A percentile compares a stretch with the other conserved stretches of the same genome.
These are phyloP conservation scores for Phoenicopterus ruber DNA, from an alignment of 2,113 vertebrate genomes.

Conservation along the genomic window DNA sequence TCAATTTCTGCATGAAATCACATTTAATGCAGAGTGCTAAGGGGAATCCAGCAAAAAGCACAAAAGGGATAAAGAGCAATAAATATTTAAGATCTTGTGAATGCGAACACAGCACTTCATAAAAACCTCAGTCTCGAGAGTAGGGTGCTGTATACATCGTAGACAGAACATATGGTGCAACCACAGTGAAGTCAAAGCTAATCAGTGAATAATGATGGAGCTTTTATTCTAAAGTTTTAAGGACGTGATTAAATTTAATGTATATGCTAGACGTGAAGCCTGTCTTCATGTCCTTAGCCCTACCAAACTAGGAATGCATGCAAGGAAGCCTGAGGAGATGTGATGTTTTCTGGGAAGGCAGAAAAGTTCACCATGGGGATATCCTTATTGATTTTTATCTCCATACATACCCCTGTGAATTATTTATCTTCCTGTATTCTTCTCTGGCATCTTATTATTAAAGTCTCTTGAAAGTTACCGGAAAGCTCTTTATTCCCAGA, in stretches of 20 bases:
- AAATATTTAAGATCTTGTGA: not conserved
- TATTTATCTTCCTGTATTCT: conserved; percentile 30
- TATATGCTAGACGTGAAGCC: not conserved
- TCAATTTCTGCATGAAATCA: not conserved
- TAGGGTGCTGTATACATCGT: not conserved
- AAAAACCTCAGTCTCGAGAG: not conserved
- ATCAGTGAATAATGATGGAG: not conserved
- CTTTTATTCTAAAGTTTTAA: not conserved
- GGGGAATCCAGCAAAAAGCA: not conserved
- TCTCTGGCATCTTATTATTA: not conserved
- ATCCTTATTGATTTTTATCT: not conserved
- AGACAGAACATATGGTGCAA: not conserved
- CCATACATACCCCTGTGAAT: not conserved
- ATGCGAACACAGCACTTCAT: not conserved
- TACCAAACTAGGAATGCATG: not conserved
- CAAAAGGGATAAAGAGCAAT: not conserved
- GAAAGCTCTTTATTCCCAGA: not conserved
- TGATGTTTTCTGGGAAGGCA: not conserved
- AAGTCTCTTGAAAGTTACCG: not conserved
- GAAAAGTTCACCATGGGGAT: not conserved
- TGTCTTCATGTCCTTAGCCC: not conserved
- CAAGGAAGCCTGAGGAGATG: not conserved
- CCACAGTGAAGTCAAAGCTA: not conserved
- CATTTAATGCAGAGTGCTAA: not conserved
- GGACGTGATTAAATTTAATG: not conserved